Conservation (phyloP, 2,113 vertebrate genomes). For the Zapus hudsonius region DNA sequence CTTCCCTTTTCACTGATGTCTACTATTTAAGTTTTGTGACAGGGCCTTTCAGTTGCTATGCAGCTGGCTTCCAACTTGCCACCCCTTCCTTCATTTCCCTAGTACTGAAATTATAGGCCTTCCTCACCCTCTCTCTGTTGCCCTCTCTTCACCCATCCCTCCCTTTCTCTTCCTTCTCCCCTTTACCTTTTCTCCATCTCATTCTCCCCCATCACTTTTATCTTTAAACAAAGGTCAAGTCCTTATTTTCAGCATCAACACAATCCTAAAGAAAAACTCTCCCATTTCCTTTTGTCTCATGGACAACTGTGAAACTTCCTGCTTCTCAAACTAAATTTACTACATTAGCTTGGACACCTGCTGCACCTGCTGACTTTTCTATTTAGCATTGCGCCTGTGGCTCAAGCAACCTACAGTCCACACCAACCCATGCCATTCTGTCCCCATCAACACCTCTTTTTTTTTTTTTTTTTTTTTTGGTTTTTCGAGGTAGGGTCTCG, state of each 20-base stretch:
- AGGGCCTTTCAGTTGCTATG: not conserved
- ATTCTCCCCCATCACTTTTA: not conserved
- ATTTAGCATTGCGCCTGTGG: not conserved
- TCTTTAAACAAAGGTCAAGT: not conserved
- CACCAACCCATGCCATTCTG: not conserved
- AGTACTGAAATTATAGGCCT: not conserved
- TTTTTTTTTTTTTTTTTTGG: too few species aligned
- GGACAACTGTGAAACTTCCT: not conserved
- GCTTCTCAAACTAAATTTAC: not conserved
- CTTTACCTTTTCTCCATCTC: too few species aligned
- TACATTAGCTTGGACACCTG: not conserved
- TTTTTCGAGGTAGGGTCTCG: too few species aligned
- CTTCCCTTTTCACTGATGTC: not conserved
- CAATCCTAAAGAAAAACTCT: not conserved
- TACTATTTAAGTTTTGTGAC: too few species aligned
- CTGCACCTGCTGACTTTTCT: not conserved
- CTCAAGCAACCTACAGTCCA: not conserved
- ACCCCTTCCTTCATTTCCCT: not conserved
- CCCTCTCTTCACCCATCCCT: too few species aligned
- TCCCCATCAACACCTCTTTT: too few species aligned
- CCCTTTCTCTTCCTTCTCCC: too few species aligned
- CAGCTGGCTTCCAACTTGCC: not conserved
- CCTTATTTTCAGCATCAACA: not conserved
- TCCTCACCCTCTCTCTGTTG: rapidly evolving
- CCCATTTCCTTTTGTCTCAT: not conserved